A percentile compares a stretch with the other conserved stretches of the same genome.
Evolutionary conservation across 2,113 vertebrate genomes (phyloP).

Genomic region (Lota lota): DNA sequence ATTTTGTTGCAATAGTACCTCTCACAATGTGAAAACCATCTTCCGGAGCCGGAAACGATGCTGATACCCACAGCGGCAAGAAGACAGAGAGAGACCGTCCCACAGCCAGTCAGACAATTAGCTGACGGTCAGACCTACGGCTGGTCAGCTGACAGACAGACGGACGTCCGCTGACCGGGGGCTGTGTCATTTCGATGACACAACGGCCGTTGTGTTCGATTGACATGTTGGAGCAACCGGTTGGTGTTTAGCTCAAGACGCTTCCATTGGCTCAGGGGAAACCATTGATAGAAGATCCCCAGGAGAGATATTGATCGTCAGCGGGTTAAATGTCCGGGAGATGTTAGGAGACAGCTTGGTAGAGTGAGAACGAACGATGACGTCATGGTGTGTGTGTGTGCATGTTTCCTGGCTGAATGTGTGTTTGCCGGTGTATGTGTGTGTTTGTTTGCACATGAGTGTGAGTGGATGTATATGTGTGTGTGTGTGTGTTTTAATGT

Average conservation of each 20-base stretch:
- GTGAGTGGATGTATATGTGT: neutral
- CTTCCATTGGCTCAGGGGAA: neutral
- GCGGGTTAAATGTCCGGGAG: conserved; percentile 31
- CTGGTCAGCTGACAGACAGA: neutral
- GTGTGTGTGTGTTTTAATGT: neutral
- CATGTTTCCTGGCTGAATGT: conserved; percentile 7
- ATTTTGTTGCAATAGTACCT: no score
- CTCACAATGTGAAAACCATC: no score
- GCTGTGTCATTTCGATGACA: no score
- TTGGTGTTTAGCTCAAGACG: no score
- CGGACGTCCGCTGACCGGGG: neutral
- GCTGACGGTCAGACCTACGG: neutral
- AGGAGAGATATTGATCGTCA: conserved; percentile 31
- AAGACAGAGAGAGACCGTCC: no score
- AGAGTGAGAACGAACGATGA: neutral
- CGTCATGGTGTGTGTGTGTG: conserved; percentile 12
- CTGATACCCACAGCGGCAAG: no score
- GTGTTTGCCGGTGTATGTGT: conserved; percentile 6
- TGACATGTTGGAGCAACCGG: no score
- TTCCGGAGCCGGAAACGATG: no score
- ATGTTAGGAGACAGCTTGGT: conserved; percentile 8
- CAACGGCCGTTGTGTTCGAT: no score
- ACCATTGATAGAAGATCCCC: conserved; percentile 27
- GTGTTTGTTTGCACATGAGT: neutral
- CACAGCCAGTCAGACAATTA: neutral